Conservation (phyloP, 2,113 vertebrate genomes). For the Hemichromis elongatus region DNA sequence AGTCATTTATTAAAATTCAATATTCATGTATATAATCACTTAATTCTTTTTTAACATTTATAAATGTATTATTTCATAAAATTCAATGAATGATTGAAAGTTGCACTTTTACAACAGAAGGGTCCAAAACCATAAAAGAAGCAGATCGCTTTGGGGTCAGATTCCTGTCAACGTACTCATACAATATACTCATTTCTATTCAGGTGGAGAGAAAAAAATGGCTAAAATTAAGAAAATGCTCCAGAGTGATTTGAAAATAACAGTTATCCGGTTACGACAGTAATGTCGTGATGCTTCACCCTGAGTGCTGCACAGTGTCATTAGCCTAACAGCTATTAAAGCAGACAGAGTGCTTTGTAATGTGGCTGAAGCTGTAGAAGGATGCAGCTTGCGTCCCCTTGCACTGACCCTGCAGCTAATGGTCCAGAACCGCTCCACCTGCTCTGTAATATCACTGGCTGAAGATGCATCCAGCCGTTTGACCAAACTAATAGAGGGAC, state of each 20-base stretch:
- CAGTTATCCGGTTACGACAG: slow-evolving; percentile 43
- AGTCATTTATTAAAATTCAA: neutral
- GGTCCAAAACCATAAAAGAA: neutral
- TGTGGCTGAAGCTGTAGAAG: neutral
- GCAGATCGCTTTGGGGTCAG: neutral
- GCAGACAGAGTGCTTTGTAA: slow-evolving; percentile 21
- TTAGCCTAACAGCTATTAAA: slow-evolving; percentile 41
- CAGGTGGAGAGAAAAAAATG: neutral
- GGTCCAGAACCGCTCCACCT: slow-evolving; percentile 60
- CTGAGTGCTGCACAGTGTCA: slow-evolving; percentile 27
- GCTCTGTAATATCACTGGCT: slow-evolving; percentile 43
- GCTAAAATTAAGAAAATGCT: slow-evolving; percentile 34
- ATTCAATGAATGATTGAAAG: neutral
- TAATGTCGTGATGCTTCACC: slow-evolving; percentile 38
- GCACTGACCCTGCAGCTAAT: slow-evolving; percentile 51
- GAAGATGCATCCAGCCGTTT: slow-evolving; percentile 40
- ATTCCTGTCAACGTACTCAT: neutral
- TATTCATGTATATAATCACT: neutral
- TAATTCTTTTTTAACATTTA: neutral
- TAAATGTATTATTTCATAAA: neutral
- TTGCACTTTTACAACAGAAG: neutral
- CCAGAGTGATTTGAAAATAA: slow-evolving; percentile 42
- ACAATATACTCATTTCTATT: slow-evolving; percentile 8
- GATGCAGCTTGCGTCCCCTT: slow-evolving; percentile 19
- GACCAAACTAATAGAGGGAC: slow-evolving; percentile 48